Evolutionary conservation across 2,888 invertebrate species (phyloP).

Genomic region (Mesorhabditis belari): DNA sequence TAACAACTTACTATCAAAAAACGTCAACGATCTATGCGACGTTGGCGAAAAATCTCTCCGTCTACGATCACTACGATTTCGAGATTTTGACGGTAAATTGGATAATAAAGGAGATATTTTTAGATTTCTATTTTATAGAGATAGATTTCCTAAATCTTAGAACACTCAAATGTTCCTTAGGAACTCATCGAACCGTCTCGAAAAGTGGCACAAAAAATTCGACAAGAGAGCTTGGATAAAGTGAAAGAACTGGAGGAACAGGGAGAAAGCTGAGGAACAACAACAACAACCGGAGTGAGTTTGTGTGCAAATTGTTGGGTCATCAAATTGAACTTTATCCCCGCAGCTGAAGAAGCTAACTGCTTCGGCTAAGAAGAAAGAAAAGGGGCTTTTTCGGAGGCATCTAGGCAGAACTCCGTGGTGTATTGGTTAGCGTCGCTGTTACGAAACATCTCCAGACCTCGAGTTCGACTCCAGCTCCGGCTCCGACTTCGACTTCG

Average conservation of each 20-base stretch:
- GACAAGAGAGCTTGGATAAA: constrained; percentile 13
- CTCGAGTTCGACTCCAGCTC: too few species aligned
- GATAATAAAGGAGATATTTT: not conserved
- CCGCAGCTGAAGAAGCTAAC: too few species aligned
- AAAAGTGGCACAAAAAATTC: constrained; percentile 17
- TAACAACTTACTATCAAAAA: constrained; percentile 78
- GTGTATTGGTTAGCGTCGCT: too few species aligned
- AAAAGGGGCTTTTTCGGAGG: too few species aligned
- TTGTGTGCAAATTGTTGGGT: too few species aligned
- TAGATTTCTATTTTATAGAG: not conserved
- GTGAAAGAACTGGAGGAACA: constrained; percentile 6
- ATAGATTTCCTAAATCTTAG: not conserved
- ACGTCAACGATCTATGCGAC: constrained; percentile 60
- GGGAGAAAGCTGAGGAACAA: too few species aligned
- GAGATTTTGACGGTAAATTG: constrained; percentile 69
- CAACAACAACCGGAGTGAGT: too few species aligned
- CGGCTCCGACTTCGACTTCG: too few species aligned
- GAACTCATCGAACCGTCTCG: constrained; percentile 20
- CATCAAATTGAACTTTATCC: too few species aligned
- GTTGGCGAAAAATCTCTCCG: constrained; percentile 67
- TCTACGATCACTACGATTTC: constrained; percentile 80
- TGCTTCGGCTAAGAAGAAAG: too few species aligned
- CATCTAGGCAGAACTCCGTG: too few species aligned
- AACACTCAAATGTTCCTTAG: constrained; percentile 5
- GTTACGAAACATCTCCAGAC: too few species aligned